These are phyloP conservation scores for Prunella strophiata DNA, from an alignment of 2,797 vertebrate genomes.

Conservation along the genomic window DNA sequence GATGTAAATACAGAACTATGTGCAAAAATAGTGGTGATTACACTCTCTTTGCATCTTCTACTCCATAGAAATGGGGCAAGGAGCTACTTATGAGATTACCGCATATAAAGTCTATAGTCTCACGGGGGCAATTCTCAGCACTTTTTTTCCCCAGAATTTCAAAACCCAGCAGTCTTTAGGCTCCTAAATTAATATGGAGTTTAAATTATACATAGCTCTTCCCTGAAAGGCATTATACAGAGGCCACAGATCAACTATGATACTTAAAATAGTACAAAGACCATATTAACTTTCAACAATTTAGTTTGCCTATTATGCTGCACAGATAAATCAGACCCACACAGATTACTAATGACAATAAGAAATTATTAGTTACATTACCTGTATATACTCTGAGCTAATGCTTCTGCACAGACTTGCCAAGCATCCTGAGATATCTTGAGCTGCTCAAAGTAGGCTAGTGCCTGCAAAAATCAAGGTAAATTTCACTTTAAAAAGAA, in stretches of 20 bases:
- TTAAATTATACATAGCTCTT: neutral
- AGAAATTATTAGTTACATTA: slow-evolving; percentile 66
- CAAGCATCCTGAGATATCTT: slow-evolving; percentile 96
- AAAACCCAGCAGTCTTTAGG: neutral
- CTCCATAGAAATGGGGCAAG: neutral
- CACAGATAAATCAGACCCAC: neutral
- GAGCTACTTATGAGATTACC: neutral
- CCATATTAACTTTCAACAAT: neutral
- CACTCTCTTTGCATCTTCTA: neutral
- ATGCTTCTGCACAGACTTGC: slow-evolving; percentile 95
- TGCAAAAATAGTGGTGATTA: neutral
- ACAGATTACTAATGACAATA: neutral
- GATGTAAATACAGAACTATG: neutral
- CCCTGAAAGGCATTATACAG: neutral
- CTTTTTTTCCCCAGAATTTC: neutral
- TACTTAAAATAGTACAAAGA: neutral
- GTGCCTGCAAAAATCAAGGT: slow-evolving; percentile 79
- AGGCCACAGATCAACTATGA: neutral
- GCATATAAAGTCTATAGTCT: neutral
- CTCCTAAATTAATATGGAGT: neutral
- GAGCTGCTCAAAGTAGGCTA: slow-evolving; percentile 96
- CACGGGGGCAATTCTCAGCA: neutral
- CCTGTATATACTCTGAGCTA: slow-evolving; percentile 93
- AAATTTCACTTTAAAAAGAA: neutral
- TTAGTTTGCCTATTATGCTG: neutral